Evolutionary conservation across 2,888 invertebrate genomes (phyloP).

Genomic region (Junonia oenone): DNA sequence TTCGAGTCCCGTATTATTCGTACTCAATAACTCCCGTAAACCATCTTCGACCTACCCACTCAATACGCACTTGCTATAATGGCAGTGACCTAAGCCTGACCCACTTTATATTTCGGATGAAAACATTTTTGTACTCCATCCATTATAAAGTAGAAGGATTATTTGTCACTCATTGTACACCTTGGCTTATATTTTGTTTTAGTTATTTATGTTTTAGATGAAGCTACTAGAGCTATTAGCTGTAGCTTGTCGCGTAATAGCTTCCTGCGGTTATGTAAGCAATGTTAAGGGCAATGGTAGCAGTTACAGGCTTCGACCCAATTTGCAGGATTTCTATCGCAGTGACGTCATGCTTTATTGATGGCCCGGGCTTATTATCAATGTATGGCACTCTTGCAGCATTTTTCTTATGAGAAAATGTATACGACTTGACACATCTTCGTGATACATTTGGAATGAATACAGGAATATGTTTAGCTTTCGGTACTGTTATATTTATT

Average conservation of each 20-base stretch:
- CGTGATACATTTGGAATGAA: too few relatives aligned
- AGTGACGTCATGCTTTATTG: slow-evolving; percentile 8
- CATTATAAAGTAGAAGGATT: slow-evolving; percentile 1
- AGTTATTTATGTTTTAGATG: not conserved
- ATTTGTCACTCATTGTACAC: too few relatives aligned
- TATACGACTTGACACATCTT: not conserved
- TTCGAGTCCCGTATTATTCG: slow-evolving; percentile 5
- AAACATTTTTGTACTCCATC: slow-evolving; percentile 15
- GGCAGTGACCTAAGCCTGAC: slow-evolving; percentile 26
- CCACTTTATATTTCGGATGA: slow-evolving; percentile 23
- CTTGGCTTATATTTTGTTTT: not conserved
- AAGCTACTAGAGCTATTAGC: not conserved
- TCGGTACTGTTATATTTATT: too few relatives aligned
- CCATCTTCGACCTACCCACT: slow-evolving; percentile 18
- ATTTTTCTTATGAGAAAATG: not conserved
- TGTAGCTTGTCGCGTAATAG: not conserved
- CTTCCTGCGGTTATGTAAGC: not conserved
- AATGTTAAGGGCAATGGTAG: not conserved
- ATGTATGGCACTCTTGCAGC: not conserved
- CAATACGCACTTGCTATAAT: slow-evolving; percentile 21
- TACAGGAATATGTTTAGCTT: too few relatives aligned
- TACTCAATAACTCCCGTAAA: slow-evolving; percentile 4
- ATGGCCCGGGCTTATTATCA: slow-evolving; percentile 8
- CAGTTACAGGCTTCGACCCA: not conserved
- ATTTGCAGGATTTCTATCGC: slow-evolving; percentile 1